Evolutionary conservation across 2,888 invertebrate genomes (phyloP).

Genomic region (Schizaphis graminum): DNA sequence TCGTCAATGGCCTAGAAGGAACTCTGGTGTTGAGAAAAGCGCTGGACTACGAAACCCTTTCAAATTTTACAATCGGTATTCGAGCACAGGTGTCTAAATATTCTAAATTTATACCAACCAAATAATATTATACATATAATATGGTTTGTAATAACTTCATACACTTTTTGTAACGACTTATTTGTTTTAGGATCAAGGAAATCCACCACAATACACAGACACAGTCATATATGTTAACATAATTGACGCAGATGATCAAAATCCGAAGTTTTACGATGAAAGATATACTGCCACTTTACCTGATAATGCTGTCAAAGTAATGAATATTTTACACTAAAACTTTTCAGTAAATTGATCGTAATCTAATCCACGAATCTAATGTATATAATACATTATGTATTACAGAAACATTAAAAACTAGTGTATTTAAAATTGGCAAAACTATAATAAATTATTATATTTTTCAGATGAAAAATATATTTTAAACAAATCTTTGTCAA

Average conservation of each 20-base stretch:
- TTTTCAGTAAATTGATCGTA: not conserved
- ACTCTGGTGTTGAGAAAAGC: constrained; percentile 83
- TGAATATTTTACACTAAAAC: not conserved
- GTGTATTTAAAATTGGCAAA: not conserved
- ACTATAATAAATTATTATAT: not conserved
- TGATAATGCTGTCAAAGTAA: constrained; percentile 72
- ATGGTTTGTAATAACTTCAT: not conserved
- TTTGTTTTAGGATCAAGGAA: constrained; percentile 80
- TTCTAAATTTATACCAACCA: constrained; percentile 20
- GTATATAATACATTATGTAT: no score
- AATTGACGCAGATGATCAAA: constrained; percentile 92
- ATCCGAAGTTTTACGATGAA: constrained; percentile 84
- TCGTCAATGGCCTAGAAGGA: constrained; percentile 88
- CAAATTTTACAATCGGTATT: constrained; percentile 83
- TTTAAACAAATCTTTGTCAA: not conserved
- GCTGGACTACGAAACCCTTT: constrained; percentile 85
- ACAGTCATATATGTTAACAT: constrained; percentile 83
- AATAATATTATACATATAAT: not conserved
- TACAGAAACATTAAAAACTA: not conserved
- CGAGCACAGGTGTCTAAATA: constrained; percentile 72
- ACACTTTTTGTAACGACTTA: no score
- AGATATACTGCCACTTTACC: constrained; percentile 81
- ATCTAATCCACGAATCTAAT: not conserved
- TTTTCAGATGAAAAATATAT: not conserved
- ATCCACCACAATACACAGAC: constrained; percentile 83